Evolutionary conservation across 2,797 vertebrate genomes (phyloP), one percentile per base, ranked within the genome.

Genomic region (Bradypus variegatus): DNA sequence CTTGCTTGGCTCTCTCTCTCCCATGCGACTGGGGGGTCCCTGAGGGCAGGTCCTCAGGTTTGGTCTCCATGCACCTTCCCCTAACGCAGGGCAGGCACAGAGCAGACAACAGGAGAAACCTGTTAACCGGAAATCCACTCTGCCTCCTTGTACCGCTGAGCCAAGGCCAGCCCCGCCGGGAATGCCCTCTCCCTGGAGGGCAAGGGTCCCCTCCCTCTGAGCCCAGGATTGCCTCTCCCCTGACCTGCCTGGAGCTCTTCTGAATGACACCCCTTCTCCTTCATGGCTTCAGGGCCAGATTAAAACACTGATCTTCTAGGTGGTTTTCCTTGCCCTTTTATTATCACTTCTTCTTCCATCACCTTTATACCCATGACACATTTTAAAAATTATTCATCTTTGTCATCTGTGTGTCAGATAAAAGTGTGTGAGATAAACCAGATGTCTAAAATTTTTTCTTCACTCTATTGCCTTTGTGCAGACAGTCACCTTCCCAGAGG

Each of bases 341-440:
- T 38, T 19, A 50, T 81, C 93, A 77, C 62, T 64, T 77, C 29
- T 2, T 73, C 75, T 69, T 25, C 70, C 6, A 3, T 77, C 76
- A 36, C 93, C 77, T 92, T 80, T 72, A 64, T 86, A 94, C 92
- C 94, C 84, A 48, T 90, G 93, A 93, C 93, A 78, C 89, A 23
- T 93, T 95, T 94, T 70, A 94, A 96, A 90, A 84, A 53, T 86
- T 79, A 91, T 96, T 96, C 92, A 93, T 96, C 94, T 95, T 89
- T 94, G 93, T 94, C 88, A 33, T 88, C 94, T 90, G 77, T 80
- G 36, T 85, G 84, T 95, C 92, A 95, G 96, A 95, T 95, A 93
- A 91, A 95, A 92, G 95, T 33, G 7, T 0, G 86, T 55, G 86
- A 80, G 93, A 94, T 92, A 95, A 95, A 91, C 95, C 64, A 83